Conservation (phyloP, 2,888 invertebrate species). For the Drosophila emarginata region DNA sequence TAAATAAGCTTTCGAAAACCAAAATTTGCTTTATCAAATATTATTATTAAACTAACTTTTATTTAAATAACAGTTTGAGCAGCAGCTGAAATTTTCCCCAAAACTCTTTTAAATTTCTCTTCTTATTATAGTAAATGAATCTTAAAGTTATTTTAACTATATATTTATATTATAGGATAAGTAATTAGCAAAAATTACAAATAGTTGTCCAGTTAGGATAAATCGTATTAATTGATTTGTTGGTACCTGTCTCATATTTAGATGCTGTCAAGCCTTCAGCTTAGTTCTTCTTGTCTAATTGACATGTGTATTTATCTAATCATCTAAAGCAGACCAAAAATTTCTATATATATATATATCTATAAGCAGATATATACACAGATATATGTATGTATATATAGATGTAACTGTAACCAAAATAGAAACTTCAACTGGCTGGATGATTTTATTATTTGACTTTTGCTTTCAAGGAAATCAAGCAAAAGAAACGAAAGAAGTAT, state of each 20-base stretch:
- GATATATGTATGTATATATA: not conserved
- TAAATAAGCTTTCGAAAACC: too few relatives aligned
- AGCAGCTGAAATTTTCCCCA: too few relatives aligned
- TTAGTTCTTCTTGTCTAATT: slow-evolving; percentile 48
- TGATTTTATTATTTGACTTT: slow-evolving; percentile 60
- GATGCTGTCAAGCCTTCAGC: slow-evolving; percentile 33
- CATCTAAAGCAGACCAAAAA: slow-evolving; percentile 22
- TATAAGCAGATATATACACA: not conserved
- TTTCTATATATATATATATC: slow-evolving; percentile 22
- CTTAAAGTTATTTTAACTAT: too few relatives aligned
- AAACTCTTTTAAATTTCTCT: too few relatives aligned
- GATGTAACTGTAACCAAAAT: not conserved
- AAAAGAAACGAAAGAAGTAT: slow-evolving; percentile 33
- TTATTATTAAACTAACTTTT: too few relatives aligned
- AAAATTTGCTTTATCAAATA: too few relatives aligned
- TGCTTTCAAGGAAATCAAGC: slow-evolving; percentile 37
- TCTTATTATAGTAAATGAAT: too few relatives aligned
- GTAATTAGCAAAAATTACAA: too few relatives aligned
- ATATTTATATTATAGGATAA: too few relatives aligned
- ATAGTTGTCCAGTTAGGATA: not conserved
- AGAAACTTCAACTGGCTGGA: slow-evolving; percentile 41
- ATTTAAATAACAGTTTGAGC: too few relatives aligned
- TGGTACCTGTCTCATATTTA: slow-evolving; percentile 21
- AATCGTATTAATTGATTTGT: slow-evolving; percentile 54
- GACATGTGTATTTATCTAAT: slow-evolving; percentile 52